Base-by-base conservation (phyloP, 1,140 invertebrate genomes). In the Amyelois transitella region DNA sequence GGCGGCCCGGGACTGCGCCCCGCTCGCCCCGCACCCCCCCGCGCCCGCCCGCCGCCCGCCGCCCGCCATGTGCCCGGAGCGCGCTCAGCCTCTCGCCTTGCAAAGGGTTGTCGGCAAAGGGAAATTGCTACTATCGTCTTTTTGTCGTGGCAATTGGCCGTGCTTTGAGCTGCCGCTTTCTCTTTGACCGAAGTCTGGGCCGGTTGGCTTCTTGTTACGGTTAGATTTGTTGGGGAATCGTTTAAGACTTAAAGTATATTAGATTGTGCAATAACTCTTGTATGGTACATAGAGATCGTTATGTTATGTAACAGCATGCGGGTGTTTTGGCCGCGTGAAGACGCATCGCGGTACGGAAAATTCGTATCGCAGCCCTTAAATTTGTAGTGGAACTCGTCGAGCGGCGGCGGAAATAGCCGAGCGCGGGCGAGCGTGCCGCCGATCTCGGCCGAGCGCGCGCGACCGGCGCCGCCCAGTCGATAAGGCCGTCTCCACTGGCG, bases 401-500 rank as follows among this genome's bases (percentile, higher is more conserved):
- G 51, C 47, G 51, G 19, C 18, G 44, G 32, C 83, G 87, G 79
- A 71, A 57, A 7, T n/a, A 19, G 48, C 63, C 74, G 77, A 72
- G 63, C 19, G 52, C 21, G 25, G 44, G 53, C 58, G 60, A 60
- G 54, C 43, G 52, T 38, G n/a, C 62, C 60, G 58, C 69, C 76
- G 80, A 79, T 53, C 53, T 52, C 60, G 64, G 55, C 69, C 85
- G 82, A 81, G 61, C 68, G 65, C 64, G 65, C 69, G 69, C 78
- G 73, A 75, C 69, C 73, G 77, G 74, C 73, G 81, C 83, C 86
- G 82, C 86, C 88, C 86, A 89, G 88, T 88, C 86, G 84, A 88
- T 89, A 89, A 88, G 86, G 78, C 81, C 79, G 81, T 88, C 85
- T 88, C 86, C 76, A 79, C 78, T 77, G 64, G 68, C 74, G 66